phyloP scores from a whole-genome alignment of 2,888 invertebrate species.

The Operophtera brumata region DNA sequence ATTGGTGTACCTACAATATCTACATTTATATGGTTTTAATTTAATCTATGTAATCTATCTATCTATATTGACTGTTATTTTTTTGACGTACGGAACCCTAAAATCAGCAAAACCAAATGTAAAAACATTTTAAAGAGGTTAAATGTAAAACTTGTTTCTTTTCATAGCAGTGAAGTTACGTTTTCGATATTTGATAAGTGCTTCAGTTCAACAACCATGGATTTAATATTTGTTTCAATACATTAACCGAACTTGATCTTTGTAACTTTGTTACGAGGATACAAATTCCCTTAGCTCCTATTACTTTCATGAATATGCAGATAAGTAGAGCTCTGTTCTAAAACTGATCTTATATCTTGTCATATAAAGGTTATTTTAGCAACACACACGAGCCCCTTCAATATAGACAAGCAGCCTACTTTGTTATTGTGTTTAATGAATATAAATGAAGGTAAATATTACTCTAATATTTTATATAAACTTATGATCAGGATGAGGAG shows the following conservation, averaged over 20 bases:
- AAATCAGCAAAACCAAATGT: background rate
- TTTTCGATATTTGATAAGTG: conserved; percentile 18
- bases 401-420: conserved; percentile 48
- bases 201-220: conserved; percentile 8
- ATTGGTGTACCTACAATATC: too few species aligned
- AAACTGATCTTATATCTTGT: conserved; percentile 37
- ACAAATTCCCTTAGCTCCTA: conserved; percentile 10
- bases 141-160: conserved; percentile 2
- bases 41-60: too few species aligned
- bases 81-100: too few species aligned
- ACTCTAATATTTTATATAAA: conserved; percentile 45
- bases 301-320: conserved; percentile 14
- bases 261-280: conserved; percentile 7
- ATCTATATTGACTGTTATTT: too few species aligned
- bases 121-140: background rate
- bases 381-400: conserved; percentile 31
- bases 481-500: conserved; percentile 36
- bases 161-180: conserved; percentile 10
- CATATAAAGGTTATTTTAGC: conserved; percentile 40
- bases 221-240: conserved; percentile 9
- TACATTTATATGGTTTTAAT: too few species aligned
- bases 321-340: conserved; percentile 10
- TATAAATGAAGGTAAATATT: conserved; percentile 61
- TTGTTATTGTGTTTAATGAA: conserved; percentile 62
- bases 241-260: conserved; percentile 14